Base-by-base conservation (phyloP, 2,888 invertebrate genomes). In the Drosophila dives region DNA sequence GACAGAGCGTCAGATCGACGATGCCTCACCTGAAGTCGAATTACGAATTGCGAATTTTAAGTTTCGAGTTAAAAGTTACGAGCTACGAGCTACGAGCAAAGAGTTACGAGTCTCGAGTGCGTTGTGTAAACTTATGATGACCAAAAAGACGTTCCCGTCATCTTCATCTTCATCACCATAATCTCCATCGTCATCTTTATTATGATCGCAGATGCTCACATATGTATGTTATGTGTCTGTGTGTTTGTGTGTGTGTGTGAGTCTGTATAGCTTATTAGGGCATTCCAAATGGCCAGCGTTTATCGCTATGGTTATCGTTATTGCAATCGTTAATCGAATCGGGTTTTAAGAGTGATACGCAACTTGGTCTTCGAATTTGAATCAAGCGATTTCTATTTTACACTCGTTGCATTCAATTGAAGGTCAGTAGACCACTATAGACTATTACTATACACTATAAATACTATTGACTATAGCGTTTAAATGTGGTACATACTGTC, bases 331-430 rank as follows among this genome's bases (percentile, higher is more conserved):
- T 32, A 48, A 78, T 78, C 75, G 76, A 55, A 53, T 49, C 60
- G 40, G n/a, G 40, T 32, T 72, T 89, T 87, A 85, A 81, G 85
- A 81, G 86, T 84, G 89, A 89, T 86, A 77, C 72, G 70, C 33
- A 64, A 68, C 49, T 75, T 68, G 87, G 64, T 83, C 87, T 85
- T 86, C 26, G 89, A 71, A 33, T 55, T 59, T 26, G 89, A 85
- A 85, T 89, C 73, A 71, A 80, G 72, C 85, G 75, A 85, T 85
- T 85, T 89, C 84, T 89, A 89, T 87, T 75, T 71, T 62, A 32
- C 56, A 32, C 82, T 48, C 40, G 68, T 55, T 86, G 89, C 88
- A 74, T 45, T 73, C 40, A 34, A 38, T 34, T n/a, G 50, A 63
- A 88, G 83, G 80, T 76, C 59, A 34, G 23, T 17, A n/a, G n/a